A percentile compares a stretch with the other conserved stretches of the same genome.
Conservation (phyloP, 2,888 invertebrate species). For the Labia minor region DNA sequence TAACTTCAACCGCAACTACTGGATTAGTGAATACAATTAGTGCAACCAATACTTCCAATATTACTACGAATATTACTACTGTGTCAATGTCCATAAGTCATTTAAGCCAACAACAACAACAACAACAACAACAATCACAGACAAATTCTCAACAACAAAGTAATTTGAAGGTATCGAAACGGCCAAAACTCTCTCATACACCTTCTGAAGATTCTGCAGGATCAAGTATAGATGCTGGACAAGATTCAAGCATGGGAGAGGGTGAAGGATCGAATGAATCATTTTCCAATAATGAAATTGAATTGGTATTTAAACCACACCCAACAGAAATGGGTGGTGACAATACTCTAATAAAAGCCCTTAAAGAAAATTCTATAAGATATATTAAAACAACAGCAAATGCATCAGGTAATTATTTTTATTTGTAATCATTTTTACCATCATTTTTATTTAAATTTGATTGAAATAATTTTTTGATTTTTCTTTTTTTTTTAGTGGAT, state of each 20-base stretch:
- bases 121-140: slow-evolving; percentile 23
- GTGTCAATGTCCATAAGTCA: not conserved
- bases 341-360: slow-evolving; percentile 67
- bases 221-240: slow-evolving; percentile 45
- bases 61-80: not conserved
- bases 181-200: slow-evolving; percentile 40
- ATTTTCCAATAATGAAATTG: slow-evolving; percentile 68
- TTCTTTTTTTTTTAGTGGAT: slow-evolving; percentile 55
- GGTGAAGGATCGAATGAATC: slow-evolving; percentile 52
- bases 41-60: not conserved
- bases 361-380: slow-evolving; percentile 76
- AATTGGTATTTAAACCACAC: slow-evolving; percentile 91
- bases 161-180: slow-evolving; percentile 50
- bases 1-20: slow-evolving; percentile 33
- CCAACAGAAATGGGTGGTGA: slow-evolving; percentile 85
- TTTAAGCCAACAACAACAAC: no score
- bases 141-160: no score
- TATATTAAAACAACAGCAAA: slow-evolving; percentile 95
- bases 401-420: slow-evolving; percentile 60
- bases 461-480: not conserved
- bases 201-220: slow-evolving; percentile 41
- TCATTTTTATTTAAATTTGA: no score
- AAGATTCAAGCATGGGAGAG: slow-evolving; percentile 71
- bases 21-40: slow-evolving; percentile 28
- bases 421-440: slow-evolving; percentile 16